Base-by-base conservation (phyloP, 1,140 invertebrate species). In the Cataglyphis hispanica region DNA sequence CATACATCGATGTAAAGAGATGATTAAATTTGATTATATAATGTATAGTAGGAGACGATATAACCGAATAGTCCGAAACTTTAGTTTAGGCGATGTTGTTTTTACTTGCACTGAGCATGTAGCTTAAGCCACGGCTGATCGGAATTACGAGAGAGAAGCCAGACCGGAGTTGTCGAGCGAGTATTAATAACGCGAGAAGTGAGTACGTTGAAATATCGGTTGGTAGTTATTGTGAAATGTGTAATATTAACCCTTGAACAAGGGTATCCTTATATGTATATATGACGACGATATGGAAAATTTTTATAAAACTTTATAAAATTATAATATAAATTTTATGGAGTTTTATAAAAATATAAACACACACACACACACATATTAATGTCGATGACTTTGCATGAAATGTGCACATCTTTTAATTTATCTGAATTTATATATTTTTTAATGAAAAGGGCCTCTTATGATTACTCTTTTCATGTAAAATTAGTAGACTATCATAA, bases 131-230 rank as follows among this genome's bases (percentile, higher is more conserved):
- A 25, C 70, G 50, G 22, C 13, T 40, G 72, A 75, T 75, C 72
- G 53, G 53, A 75, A 75, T 75, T 75, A 60, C 72, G 53, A 75
- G 72, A 75, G 72, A 75, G 53, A 75, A 75, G 53, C 22, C 46
- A 13, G 66, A 5, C 13, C 31, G 8, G 53, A 60, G 53, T 75
- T 75, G 72, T 60, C 72, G 72, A 16, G 53, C 50, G 53, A 60
- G 34, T 75, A 60, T 75, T 75, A 75, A 75, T 75, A 75, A 75
- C 72, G 53, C 22, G 53, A 60, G 22, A 34, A 16, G 13, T 53
- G 53, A 22, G 37, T 75, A 60, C 34, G 70, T 60, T 60, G 72
- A 53, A 75, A 58, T 75, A 75, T 75, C 72, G 72, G 72, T 75
- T 75, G n/a, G 53, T 74, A 74, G 53, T 34, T 75, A 40, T 75